A percentile compares a stretch with the other conserved stretches of the same genome.
phyloP scores from a whole-genome alignment of 2,797 vertebrate species.

The Synaphobranchus kaupii region DNA sequence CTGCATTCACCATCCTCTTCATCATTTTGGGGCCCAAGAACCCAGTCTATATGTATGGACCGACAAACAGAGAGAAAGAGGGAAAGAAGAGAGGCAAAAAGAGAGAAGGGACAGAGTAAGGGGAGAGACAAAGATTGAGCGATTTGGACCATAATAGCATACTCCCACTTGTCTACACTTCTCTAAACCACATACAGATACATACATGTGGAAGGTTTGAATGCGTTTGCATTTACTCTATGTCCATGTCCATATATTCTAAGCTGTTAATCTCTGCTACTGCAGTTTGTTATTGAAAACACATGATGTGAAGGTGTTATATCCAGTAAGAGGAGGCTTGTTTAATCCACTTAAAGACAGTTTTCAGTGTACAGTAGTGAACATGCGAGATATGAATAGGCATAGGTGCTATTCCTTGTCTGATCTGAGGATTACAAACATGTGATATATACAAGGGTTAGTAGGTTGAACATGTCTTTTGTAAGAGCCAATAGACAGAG shows the following conservation, averaged over 20 bases:
- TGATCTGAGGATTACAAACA: not conserved
- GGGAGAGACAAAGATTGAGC: not conserved
- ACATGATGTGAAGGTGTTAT: not conserved
- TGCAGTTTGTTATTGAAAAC: not conserved
- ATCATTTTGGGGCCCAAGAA: constrained; percentile 64
- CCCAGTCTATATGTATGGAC: constrained; percentile 57
- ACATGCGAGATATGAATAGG: not conserved
- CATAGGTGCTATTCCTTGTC: no score
- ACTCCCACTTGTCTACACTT: not conserved
- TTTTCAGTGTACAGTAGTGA: not conserved
- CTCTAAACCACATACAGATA: not conserved
- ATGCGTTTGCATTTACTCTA: not conserved
- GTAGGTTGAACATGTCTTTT: not conserved
- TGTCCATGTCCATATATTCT: not conserved
- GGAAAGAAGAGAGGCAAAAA: not conserved
- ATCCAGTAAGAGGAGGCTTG: not conserved
- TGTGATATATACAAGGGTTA: not conserved
- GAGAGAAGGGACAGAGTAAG: no score
- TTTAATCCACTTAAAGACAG: not conserved
- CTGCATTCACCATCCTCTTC: constrained; percentile 56
- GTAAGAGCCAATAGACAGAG: not conserved
- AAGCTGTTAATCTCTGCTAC: not conserved
- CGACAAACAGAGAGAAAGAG: not conserved
- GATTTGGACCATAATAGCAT: not conserved
- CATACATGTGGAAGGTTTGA: not conserved